Conservation (phyloP, 2,888 invertebrate genomes). For the Electrophaes corylata region DNA sequence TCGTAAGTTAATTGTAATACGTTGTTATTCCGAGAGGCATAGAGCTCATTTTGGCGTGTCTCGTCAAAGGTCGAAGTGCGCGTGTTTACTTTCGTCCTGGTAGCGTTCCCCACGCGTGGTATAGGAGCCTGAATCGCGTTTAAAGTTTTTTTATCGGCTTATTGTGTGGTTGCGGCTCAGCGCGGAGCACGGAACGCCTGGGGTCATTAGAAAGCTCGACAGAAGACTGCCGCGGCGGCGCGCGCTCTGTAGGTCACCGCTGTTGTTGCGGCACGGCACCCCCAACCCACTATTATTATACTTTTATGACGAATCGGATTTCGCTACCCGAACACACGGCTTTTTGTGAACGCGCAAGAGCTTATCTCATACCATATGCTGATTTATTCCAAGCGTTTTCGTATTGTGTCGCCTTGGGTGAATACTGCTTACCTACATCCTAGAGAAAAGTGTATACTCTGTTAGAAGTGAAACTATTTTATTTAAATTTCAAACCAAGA, state of each 20-base stretch:
- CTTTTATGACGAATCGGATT: slow-evolving; percentile 84
- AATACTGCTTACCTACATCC: slow-evolving; percentile 31
- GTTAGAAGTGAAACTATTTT: background rate
- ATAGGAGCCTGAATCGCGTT: slow-evolving; percentile 62
- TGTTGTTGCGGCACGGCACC: slow-evolving; percentile 75
- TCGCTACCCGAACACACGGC: slow-evolving; percentile 69
- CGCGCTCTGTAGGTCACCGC: slow-evolving; percentile 77
- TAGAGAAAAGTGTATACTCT: slow-evolving; percentile 11
- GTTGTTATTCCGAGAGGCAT: slow-evolving; percentile 64
- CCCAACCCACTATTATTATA: slow-evolving; percentile 83
- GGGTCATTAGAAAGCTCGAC: slow-evolving; percentile 82
- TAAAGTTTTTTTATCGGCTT: slow-evolving; percentile 60
- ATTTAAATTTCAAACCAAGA: too few species aligned
- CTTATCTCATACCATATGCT: slow-evolving; percentile 49
- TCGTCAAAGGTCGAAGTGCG: slow-evolving; percentile 56
- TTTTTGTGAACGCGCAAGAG: slow-evolving; percentile 62
- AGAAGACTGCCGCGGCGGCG: slow-evolving; percentile 83
- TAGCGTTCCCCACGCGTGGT: slow-evolving; percentile 62
- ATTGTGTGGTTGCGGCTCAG: slow-evolving; percentile 59
- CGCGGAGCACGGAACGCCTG: slow-evolving; percentile 78
- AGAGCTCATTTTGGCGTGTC: slow-evolving; percentile 72
- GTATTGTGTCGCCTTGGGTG: slow-evolving; percentile 39
- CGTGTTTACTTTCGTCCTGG: slow-evolving; percentile 58
- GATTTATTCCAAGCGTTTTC: slow-evolving; percentile 44
- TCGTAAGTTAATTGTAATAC: slow-evolving; percentile 68